Conservation (phyloP, 53 echinoderm and acorn worm genomes). For the Zoroaster sp. region DNA sequence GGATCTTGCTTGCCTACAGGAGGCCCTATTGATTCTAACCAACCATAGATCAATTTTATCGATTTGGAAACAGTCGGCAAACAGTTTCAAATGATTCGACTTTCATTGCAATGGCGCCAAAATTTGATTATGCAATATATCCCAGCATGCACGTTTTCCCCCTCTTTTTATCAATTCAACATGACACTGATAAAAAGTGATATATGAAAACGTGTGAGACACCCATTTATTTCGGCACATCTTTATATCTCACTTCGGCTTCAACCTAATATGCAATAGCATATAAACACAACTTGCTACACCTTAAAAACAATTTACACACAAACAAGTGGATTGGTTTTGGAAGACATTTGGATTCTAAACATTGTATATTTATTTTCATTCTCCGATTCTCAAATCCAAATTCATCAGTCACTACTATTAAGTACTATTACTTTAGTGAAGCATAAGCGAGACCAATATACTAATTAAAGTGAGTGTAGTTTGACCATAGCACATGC, state of each 20-base stretch:
- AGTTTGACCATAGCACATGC: background rate
- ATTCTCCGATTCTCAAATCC: background rate
- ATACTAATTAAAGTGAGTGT: background rate
- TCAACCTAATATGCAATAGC: too few relatives aligned
- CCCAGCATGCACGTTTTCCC: background rate
- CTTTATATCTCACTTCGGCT: too few relatives aligned
- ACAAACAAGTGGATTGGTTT: too few relatives aligned
- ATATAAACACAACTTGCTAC: too few relatives aligned
- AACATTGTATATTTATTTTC: background rate
- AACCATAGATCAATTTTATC: background rate
- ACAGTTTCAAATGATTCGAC: background rate
- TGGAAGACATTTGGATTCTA: too few relatives aligned
- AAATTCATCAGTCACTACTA: background rate
- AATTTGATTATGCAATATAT: background rate
- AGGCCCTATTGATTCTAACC: background rate
- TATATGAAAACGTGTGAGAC: background rate
- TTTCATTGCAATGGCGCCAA: slow-evolving; percentile 16
- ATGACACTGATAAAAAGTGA: background rate
- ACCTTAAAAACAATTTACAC: too few relatives aligned
- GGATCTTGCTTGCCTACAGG: too few relatives aligned
- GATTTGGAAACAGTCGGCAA: background rate
- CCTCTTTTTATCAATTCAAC: background rate
- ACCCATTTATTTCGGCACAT: background rate
- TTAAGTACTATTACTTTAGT: background rate
- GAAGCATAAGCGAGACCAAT: background rate